phyloP scores from a whole-genome alignment of 2,888 invertebrate species.

The Ophioninae sp. region DNA sequence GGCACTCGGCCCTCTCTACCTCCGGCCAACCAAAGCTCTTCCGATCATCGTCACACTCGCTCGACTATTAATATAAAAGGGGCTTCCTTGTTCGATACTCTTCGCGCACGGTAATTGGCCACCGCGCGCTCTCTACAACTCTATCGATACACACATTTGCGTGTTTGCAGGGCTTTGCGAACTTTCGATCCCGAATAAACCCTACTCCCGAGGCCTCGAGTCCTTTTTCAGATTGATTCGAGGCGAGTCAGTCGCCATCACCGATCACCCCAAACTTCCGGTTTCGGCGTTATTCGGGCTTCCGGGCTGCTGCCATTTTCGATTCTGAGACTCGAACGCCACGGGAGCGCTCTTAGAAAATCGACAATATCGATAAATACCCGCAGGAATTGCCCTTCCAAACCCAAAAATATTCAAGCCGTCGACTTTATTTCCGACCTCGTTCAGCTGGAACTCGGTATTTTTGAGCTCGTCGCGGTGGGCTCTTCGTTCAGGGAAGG shows the following conservation, averaged over 20 bases:
- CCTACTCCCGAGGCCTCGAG: too few relatives aligned
- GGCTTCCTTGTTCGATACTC: conserved; percentile 79
- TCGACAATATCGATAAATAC: not conserved
- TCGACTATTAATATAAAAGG: conserved; percentile 80
- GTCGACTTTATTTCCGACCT: not conserved
- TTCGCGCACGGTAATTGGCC: conserved; percentile 77
- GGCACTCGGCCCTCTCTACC: conserved; percentile 56
- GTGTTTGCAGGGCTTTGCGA: not conserved
- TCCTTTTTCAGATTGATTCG: too few relatives aligned
- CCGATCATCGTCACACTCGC: conserved; percentile 77
- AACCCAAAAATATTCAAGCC: not conserved
- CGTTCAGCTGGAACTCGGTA: not conserved
- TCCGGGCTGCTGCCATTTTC: not conserved
- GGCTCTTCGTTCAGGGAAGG: too few relatives aligned
- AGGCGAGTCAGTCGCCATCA: too few relatives aligned
- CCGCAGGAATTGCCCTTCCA: not conserved
- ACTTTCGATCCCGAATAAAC: not conserved
- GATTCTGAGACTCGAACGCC: not conserved
- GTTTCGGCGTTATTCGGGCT: too few relatives aligned
- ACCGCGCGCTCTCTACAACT: conserved; percentile 70
- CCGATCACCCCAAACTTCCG: too few relatives aligned
- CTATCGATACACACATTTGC: conserved; percentile 74
- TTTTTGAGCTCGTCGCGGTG: not conserved
- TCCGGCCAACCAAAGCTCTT: conserved; percentile 65
- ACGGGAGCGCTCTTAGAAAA: not conserved